These are phyloP conservation scores for Eciton burchellii DNA, from an alignment of 1,140 invertebrate species.

Conservation along the genomic window DNA sequence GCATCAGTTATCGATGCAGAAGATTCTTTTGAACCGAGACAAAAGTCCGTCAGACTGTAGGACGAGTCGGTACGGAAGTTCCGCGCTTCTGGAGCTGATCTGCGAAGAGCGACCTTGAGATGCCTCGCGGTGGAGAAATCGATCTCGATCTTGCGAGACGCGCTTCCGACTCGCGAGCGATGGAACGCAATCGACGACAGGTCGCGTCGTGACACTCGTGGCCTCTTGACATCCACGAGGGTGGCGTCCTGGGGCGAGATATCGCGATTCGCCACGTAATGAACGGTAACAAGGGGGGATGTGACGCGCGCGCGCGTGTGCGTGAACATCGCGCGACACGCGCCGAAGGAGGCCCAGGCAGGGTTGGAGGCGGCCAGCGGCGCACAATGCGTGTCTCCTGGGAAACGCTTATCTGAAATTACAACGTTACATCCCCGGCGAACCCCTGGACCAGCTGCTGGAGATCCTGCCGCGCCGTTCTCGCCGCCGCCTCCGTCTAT, in stretches of 20 bases:
- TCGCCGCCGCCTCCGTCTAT: constrained; percentile 12
- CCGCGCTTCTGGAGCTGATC: not conserved
- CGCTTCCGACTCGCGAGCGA: constrained; percentile 51
- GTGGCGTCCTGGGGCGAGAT: constrained; percentile 64
- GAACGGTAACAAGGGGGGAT: constrained; percentile 66
- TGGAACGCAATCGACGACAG: constrained; percentile 58
- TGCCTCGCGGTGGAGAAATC: no score
- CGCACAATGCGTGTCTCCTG: constrained; percentile 84
- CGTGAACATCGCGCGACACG: constrained; percentile 68
- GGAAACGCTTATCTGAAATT: constrained; percentile 84
- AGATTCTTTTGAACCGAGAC: no score
- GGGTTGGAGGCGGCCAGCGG: constrained; percentile 74
- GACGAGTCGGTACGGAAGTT: not conserved
- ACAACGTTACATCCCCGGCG: constrained; percentile 78
- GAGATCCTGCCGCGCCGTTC: constrained; percentile 53
- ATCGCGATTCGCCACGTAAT: constrained; percentile 73
- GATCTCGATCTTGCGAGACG: not conserved
- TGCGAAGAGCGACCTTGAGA: not conserved
- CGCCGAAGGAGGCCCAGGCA: constrained; percentile 62
- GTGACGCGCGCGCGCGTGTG: constrained; percentile 47
- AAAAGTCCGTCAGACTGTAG: no score
- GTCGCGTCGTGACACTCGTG: constrained; percentile 55
- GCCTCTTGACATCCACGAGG: constrained; percentile 59
- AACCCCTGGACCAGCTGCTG: constrained; percentile 64
- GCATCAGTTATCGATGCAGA: no score